phyloP scores from a whole-genome alignment of 30 jellyfish, hydroid and myxozoan genomes.

The Turritopsis dohrnii region DNA sequence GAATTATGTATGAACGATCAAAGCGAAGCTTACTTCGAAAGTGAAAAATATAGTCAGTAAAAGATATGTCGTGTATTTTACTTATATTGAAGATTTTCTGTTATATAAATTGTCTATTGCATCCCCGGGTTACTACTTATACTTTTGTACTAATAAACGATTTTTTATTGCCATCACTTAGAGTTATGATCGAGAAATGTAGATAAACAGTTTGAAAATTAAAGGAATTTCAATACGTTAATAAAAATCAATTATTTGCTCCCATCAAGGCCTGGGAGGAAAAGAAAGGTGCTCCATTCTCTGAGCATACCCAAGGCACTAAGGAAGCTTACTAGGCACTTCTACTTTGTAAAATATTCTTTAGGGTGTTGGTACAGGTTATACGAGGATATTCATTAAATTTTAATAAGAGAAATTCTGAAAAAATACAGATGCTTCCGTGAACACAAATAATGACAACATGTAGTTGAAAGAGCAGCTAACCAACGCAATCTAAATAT shows the following conservation, averaged over 20 bases:
- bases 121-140: background rate
- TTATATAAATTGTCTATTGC: no score
- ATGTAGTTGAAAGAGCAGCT: background rate
- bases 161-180: background rate
- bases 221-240: background rate
- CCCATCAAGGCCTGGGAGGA: background rate
- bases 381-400: background rate
- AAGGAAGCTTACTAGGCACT: background rate
- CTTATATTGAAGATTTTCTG: background rate
- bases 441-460: background rate
- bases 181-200: no score
- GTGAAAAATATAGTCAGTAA: background rate
- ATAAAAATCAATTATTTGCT: background rate
- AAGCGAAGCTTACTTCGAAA: slow-evolving; percentile 1
- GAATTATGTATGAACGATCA: slow-evolving; percentile 1
- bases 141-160: background rate
- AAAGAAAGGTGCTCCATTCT: background rate
- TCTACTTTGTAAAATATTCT: background rate
- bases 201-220: background rate
- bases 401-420: background rate
- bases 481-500: background rate
- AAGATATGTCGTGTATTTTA: background rate
- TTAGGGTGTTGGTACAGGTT: background rate
- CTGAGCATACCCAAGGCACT: background rate
- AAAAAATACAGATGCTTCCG: background rate